Evolutionary conservation across 2,113 vertebrate genomes (phyloP).

Genomic region (human): GRCh38 chr6:83823501-83824000

Average conservation of each 20-base stretch:
- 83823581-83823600: too few species aligned
- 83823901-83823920: background rate
- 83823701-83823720: background rate
- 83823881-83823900: background rate
- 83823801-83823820: conserved; percentile 35
- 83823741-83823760: conserved; percentile 18
- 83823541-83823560: background rate
- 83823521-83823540: background rate
- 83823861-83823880: background rate
- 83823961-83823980: background rate
- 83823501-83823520: accelerated
- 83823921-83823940: background rate
- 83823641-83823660: background rate
- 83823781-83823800: background rate
- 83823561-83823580: background rate
- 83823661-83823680: background rate
- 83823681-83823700: background rate
- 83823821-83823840: background rate
- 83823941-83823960: too few species aligned
- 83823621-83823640: background rate
- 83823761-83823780: conserved; percentile 48
- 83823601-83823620: accelerated
- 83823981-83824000: background rate
- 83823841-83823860: conserved; percentile 38
- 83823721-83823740: conserved; percentile 8